These are phyloP conservation scores for Sclerodermus sp. DNA, from an alignment of 2,888 invertebrate genomes.

Conservation along the genomic window DNA sequence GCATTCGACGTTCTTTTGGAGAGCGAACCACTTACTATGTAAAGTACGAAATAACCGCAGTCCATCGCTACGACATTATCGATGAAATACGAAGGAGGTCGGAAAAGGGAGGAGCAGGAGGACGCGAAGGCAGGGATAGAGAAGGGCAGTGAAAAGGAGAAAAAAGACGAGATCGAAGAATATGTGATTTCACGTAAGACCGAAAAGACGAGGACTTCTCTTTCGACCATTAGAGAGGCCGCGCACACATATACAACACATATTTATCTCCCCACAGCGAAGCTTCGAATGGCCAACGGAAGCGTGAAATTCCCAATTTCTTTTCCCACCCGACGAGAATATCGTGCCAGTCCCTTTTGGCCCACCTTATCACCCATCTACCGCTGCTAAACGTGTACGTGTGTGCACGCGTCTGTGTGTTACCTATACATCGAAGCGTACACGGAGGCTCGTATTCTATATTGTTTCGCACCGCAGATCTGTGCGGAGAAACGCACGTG, in stretches of 20 bases:
- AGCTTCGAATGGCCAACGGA: slow-evolving; percentile 44
- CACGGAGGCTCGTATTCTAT: background rate
- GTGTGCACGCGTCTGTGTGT: background rate
- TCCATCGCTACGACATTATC: slow-evolving; percentile 24
- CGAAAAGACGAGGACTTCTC: slow-evolving; percentile 26
- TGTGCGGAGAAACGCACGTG: no score
- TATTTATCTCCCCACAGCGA: slow-evolving; percentile 24
- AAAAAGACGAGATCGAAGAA: background rate
- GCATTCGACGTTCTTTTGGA: no score
- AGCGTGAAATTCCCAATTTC: slow-evolving; percentile 56
- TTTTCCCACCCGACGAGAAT: slow-evolving; percentile 43
- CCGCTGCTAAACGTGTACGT: slow-evolving; percentile 2
- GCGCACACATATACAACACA: slow-evolving; percentile 9
- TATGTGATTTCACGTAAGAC: slow-evolving; percentile 25
- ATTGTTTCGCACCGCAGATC: no score
- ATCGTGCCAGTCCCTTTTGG: slow-evolving; percentile 23
- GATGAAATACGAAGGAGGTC: slow-evolving; percentile 18
- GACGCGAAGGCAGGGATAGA: background rate
- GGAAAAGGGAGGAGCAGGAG: background rate
- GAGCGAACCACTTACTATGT: slow-evolving; percentile 11
- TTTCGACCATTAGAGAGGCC: slow-evolving; percentile 31
- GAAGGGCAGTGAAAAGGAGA: no score
- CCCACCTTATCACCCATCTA: slow-evolving; percentile 11
- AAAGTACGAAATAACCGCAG: slow-evolving; percentile 20
- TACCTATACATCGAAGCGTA: background rate